Conservation (phyloP, 2,888 invertebrate species). For the Resseliella maxima region DNA sequence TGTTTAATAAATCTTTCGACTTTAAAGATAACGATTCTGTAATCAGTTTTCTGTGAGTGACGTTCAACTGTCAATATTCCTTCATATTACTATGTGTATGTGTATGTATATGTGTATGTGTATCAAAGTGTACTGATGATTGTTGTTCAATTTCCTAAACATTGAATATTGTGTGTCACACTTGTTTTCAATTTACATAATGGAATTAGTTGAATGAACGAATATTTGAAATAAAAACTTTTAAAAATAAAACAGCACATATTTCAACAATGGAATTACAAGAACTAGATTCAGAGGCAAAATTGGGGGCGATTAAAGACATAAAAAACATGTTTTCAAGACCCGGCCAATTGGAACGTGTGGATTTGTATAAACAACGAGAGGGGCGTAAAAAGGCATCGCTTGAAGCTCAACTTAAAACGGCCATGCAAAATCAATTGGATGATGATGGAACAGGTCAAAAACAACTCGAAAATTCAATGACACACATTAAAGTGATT, state of each 20-base stretch:
- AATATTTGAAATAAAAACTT: too few relatives aligned
- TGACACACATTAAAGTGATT: slow-evolving; percentile 85
- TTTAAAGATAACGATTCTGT: too few relatives aligned
- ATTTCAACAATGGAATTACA: slow-evolving; percentile 69
- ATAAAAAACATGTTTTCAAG: slow-evolving; percentile 93
- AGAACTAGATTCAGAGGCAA: slow-evolving; percentile 82
- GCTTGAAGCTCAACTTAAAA: slow-evolving; percentile 76
- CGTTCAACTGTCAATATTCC: too few relatives aligned
- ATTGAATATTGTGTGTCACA: not conserved
- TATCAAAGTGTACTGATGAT: not conserved
- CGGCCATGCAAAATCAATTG: slow-evolving; percentile 97
- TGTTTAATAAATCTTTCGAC: too few relatives aligned
- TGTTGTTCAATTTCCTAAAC: not conserved
- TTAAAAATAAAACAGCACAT: too few relatives aligned
- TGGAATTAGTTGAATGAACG: too few relatives aligned
- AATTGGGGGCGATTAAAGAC: slow-evolving; percentile 81
- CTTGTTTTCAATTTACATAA: too few relatives aligned
- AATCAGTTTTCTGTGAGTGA: too few relatives aligned
- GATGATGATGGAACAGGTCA: slow-evolving; percentile 96
- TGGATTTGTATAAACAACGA: slow-evolving; percentile 68
- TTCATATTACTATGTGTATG: not conserved
- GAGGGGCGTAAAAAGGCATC: slow-evolving; percentile 66
- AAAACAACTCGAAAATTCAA: slow-evolving; percentile 86
- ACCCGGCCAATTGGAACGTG: slow-evolving; percentile 95
- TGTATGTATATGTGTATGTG: not conserved